Evolutionary conservation across 1,140 invertebrate genomes (phyloP), one percentile per base, ranked within the genome.

Genomic region (Amyelois transitella): DNA sequence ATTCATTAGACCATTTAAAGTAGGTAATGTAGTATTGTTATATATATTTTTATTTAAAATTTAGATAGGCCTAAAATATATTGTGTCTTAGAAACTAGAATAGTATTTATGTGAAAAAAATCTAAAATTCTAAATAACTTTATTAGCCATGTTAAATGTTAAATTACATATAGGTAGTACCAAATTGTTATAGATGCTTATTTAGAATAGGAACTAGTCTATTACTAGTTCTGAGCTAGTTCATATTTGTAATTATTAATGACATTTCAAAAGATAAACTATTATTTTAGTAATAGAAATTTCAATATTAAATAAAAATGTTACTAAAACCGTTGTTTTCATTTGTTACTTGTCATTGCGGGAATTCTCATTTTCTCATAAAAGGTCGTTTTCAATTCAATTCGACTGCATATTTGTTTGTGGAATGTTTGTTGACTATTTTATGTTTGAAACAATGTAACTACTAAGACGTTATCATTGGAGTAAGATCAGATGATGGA

Each of bases 1-100:
- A 65, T 58, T 82, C 75, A 45, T 56, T 82, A 72, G 81, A 81
- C 51, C 76, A 76, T 66, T 71, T 78, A 22, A 75, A 70, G 61
- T 58, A 62, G 53, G 6, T 19, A 52, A 66, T 54, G 44, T 64
- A 57, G 32, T 47, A 57, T 18, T 38, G 32, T 38, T 38, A 38
- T 14, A 38, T 14, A 38, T 14, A n/a, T n/a, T n/a, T 14, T 14
- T 38, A 38, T 8, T 38, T 14, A 38, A n/a, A n/a, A n/a, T n/a
- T n/a, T n/a, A n/a, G n/a, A n/a, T 38, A 38, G 5, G 32, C 32
- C 32, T 38, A 38, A 38, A 38, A 38, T 1, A 38, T 2, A 38
- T 1, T 1, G 1, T 38, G n/a, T 38, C n/a, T 38, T 38, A 38
- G 32, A 38, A 38, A 14, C 8, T 38, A 38, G 32, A 14, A 4